A percentile compares a stretch with the other conserved stretches of the same genome.
Conservation (phyloP, 1,140 invertebrate species). For the Drosophila bocqueti region DNA sequence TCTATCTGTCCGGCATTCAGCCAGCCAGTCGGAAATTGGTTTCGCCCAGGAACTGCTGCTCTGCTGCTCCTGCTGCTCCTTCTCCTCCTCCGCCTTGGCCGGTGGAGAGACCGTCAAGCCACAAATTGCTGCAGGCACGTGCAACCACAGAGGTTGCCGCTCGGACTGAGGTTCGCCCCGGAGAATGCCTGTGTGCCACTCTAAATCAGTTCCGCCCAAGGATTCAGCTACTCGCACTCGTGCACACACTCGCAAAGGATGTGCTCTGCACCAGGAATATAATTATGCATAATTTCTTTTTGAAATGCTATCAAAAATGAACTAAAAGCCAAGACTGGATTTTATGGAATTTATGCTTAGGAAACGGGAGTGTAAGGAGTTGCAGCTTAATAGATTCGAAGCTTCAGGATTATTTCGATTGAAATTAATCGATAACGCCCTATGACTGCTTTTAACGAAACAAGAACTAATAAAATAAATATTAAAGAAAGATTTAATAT, state of each 20-base stretch:
- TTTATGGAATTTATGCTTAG: not conserved
- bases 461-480: not conserved
- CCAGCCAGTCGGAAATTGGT: slow-evolving; percentile 48
- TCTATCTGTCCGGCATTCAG: slow-evolving; percentile 37
- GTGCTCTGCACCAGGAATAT: not conserved
- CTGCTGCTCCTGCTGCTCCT: not conserved
- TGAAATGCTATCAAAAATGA: not conserved
- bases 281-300: not conserved
- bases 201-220: not conserved
- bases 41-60: slow-evolving; percentile 17
- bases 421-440: too few species aligned
- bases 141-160: slow-evolving; percentile 28
- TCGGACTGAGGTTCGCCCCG: not conserved
- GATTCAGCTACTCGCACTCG: not conserved
- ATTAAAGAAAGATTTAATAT: not conserved
- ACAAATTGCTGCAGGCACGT: slow-evolving; percentile 37
- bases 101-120: slow-evolving; percentile 18
- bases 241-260: too few species aligned
- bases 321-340: not conserved
- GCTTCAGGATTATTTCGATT: not conserved
- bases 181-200: slow-evolving; percentile 8
- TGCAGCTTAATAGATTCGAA: too few species aligned
- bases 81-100: not conserved
- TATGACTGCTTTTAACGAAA: too few species aligned
- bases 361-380: not conserved